phyloP scores from a whole-genome alignment of 2,797 vertebrate genomes.

The Pitangus sulphuratus region DNA sequence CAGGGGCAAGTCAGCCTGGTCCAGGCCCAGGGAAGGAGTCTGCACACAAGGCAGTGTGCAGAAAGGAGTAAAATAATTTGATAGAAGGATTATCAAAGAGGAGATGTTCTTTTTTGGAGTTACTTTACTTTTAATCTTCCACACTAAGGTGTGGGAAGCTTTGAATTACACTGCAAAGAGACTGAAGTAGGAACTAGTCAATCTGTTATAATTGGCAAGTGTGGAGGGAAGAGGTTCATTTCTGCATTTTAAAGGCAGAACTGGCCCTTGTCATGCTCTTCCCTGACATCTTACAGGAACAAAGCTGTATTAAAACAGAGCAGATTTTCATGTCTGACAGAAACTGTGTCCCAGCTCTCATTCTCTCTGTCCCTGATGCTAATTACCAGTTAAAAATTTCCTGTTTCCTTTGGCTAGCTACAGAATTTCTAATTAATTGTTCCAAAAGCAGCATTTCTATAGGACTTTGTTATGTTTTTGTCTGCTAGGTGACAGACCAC shows the following conservation, averaged over 20 bases:
- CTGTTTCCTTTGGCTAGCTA: not conserved
- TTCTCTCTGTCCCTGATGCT: not conserved
- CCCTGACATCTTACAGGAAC: not conserved
- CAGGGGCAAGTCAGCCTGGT: not conserved
- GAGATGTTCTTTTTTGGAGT: not conserved
- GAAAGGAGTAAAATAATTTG: not conserved
- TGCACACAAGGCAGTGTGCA: not conserved
- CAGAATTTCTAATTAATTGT: not conserved
- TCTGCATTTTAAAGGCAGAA: not conserved
- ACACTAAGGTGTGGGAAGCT: not conserved
- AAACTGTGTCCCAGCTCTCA: not conserved
- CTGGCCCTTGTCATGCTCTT: not conserved
- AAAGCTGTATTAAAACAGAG: not conserved
- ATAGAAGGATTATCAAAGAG: not conserved
- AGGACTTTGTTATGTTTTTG: not conserved
- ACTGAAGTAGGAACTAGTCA: not conserved
- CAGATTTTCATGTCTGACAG: not conserved
- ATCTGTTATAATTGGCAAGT: not conserved
- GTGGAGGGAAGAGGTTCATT: not conserved
- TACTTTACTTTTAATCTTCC: not conserved
- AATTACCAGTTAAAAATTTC: not conserved
- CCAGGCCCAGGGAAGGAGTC: too few relatives aligned
- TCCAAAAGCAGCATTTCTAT: not conserved
- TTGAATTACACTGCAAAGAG: not conserved
- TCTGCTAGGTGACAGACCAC: not conserved